phyloP scores from a whole-genome alignment of 2,113 vertebrate species.

The Loxodonta africana region DNA sequence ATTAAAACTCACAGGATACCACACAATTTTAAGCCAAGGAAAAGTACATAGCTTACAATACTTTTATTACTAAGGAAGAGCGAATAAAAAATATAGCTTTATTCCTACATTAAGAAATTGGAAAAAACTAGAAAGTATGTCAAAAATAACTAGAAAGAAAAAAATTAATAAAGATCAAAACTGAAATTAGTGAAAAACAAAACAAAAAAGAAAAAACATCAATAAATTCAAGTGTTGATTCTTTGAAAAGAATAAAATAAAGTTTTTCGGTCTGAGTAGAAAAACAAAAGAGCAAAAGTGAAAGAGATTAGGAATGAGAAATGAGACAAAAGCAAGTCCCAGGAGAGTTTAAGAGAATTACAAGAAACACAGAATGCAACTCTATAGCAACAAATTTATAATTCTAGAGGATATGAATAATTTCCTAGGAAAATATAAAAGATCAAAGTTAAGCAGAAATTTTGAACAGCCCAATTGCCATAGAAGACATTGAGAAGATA shows the following conservation, averaged over 20 bases:
- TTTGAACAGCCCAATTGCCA: background rate
- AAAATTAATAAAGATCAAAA: background rate
- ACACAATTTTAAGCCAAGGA: background rate
- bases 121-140: background rate
- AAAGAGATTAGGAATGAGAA: background rate
- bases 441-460: background rate
- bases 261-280: background rate
- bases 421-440: background rate
- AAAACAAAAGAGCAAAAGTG: background rate
- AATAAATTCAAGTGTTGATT: background rate
- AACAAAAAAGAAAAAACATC: background rate
- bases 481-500: background rate
- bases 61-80: background rate
- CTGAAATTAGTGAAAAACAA: background rate
- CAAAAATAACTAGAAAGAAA: background rate
- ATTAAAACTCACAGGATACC: background rate
- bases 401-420: background rate
- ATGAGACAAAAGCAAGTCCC: background rate
- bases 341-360: background rate
- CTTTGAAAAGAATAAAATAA: background rate
- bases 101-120: background rate
- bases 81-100: background rate
- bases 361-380: background rate
- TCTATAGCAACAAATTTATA: background rate
- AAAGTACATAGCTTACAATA: background rate